phyloP scores from a whole-genome alignment of 2,888 invertebrate species.

The Drepana falcataria region DNA sequence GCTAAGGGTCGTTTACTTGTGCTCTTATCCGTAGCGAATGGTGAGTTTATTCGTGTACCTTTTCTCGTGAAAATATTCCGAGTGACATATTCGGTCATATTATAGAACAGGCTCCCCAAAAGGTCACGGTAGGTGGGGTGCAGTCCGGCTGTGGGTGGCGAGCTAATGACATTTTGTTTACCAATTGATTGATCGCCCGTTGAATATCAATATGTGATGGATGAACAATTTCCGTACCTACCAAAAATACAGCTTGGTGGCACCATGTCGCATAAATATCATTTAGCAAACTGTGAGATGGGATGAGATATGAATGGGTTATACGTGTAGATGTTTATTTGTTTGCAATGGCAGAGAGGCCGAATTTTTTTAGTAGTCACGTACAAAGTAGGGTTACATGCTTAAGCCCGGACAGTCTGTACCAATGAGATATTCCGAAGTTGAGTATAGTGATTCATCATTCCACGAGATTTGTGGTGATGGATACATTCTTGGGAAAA shows the following conservation, averaged over 20 bases:
- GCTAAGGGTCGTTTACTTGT: no score
- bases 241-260: background rate
- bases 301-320: no score
- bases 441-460: no score
- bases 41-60: background rate
- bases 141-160: slow-evolving; percentile 16
- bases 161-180: slow-evolving; percentile 32
- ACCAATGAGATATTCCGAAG: no score
- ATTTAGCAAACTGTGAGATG: background rate
- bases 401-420: no score
- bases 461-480: no score
- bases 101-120: background rate
- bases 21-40: background rate
- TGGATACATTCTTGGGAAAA: no score
- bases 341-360: no score
- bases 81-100: background rate
- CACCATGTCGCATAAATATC: background rate
- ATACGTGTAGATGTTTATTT: no score
- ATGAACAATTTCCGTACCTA: slow-evolving; percentile 1
- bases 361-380: no score
- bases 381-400: no score
- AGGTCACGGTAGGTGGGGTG: slow-evolving; percentile 11
- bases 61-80: background rate
- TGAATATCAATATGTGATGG: slow-evolving; percentile 19
- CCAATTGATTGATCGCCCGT: slow-evolving; percentile 33